Evolutionary conservation across 2,888 invertebrate species (phyloP).

Genomic region (Drymonia ruficornis): DNA sequence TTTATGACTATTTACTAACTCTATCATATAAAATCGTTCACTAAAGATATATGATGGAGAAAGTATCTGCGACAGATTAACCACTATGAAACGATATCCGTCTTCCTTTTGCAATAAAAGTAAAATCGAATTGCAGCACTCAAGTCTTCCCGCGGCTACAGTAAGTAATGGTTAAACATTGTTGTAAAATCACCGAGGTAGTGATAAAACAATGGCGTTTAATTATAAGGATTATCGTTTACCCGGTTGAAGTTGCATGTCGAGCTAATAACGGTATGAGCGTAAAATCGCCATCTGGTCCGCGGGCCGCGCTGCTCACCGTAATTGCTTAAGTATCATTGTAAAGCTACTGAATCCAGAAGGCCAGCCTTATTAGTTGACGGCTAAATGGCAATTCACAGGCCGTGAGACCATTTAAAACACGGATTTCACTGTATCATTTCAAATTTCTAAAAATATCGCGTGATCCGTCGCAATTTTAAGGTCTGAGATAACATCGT

Average conservation of each 20-base stretch:
- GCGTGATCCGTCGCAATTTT: constrained; percentile 2
- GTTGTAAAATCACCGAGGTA: constrained; percentile 34
- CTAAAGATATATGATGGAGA: no score
- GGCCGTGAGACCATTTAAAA: constrained; percentile 56
- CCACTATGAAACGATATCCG: no score
- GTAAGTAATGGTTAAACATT: constrained; percentile 29
- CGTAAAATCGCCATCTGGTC: constrained; percentile 67
- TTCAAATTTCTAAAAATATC: constrained; percentile 1
- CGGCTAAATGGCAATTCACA: constrained; percentile 46
- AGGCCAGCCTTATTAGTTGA: constrained; percentile 49
- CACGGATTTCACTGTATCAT: constrained; percentile 4
- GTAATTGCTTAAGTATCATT: constrained; percentile 67
- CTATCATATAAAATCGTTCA: no score
- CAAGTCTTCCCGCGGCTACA: background rate
- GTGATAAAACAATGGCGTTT: constrained; percentile 53
- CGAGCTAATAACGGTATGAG: constrained; percentile 58
- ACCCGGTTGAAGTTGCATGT: constrained; percentile 43
- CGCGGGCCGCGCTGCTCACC: constrained; percentile 51
- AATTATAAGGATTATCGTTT: constrained; percentile 62
- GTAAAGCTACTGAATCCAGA: constrained; percentile 73
- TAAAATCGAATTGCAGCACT: background rate
- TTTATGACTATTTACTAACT: no score
- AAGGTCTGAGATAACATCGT: background rate
- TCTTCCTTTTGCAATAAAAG: background rate
- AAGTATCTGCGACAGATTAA: no score